Base-by-base conservation (phyloP, 1,140 invertebrate species). In the Scaptomyza montana region DNA sequence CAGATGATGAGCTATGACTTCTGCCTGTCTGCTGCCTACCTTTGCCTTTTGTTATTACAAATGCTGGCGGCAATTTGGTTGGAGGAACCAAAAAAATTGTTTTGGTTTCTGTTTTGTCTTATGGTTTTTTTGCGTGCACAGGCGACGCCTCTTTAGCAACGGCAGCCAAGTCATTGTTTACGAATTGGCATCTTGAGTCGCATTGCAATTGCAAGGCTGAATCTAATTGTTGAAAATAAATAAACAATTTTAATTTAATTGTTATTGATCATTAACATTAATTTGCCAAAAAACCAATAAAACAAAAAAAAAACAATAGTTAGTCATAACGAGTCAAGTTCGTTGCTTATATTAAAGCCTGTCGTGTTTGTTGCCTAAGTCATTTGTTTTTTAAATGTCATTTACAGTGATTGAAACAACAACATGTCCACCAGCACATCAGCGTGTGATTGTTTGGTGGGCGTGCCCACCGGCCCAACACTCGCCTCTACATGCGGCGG, bases 401-500 rank as follows among this genome's bases (percentile, higher is more conserved):
- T 64, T 54, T 19, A 19, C 69, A 76, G 57, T 9, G 12, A 21
- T 19, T 21, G 9, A 54, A 49, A 36, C 41, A 49, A 30, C 41
- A 84, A 25, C 47, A 89, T 89, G 84, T 89, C 84, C 64, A 55
- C 80, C 66, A 73, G 77, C 71, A 36, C 81, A 93, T 82, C 92
- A 53, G 63, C 93, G 8, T 96, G 95, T 90, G 95, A 96, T 92
- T 97, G 96, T 92, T 95, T 96, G 45, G 94, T 96, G 90, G 94
- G 94, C 57, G 94, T 95, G 79, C 94, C 95, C 77, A 91, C 92
- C 6, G 96, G 96, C 4, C 96, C 96, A 4, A 96, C 96, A 13
- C 92, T 97, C 76, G 96, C 96, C 6, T 94, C 95, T 49, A 96
- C 96, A 25, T 97, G 96, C 90, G 96, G 96, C 2, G 96, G 96